phyloP scores from a whole-genome alignment of 1,140 invertebrate genomes.

The Melipona quadrifasciata region DNA sequence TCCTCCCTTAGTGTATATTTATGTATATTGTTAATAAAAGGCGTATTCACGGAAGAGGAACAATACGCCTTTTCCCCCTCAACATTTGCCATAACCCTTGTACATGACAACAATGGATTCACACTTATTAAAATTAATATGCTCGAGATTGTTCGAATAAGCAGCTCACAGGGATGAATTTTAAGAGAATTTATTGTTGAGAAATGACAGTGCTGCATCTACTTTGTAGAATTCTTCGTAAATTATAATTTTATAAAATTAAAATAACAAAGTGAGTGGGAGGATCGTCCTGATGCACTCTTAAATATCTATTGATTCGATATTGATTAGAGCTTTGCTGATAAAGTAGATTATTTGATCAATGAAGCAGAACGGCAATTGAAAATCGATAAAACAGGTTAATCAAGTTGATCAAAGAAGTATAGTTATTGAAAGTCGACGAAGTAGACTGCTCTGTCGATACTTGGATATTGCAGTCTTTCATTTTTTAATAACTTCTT shows the following conservation, averaged over 20 bases:
- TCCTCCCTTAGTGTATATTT: conserved; percentile 65
- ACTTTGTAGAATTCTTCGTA: not conserved
- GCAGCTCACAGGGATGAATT: conserved; percentile 11
- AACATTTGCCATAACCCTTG: conserved; percentile 73
- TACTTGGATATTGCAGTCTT: not conserved
- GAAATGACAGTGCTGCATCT: not conserved
- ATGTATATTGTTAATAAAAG: conserved; percentile 60
- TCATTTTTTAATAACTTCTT: too few species aligned
- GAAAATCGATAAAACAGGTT: not conserved
- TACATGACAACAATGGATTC: conserved; percentile 69
- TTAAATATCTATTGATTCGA: not conserved
- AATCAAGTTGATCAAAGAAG: not conserved
- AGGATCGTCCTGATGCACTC: not conserved
- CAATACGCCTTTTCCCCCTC: conserved; percentile 35
- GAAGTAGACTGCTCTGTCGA: not conserved
- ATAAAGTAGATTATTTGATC: not conserved
- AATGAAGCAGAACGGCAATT: not conserved
- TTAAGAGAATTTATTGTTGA: not conserved
- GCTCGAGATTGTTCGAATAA: not conserved
- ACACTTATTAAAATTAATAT: conserved; percentile 78
- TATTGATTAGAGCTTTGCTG: not conserved
- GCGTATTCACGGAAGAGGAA: conserved; percentile 33
- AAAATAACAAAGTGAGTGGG: not conserved
- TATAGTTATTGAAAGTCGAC: too few species aligned
- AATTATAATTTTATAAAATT: not conserved